phyloP scores from a whole-genome alignment of 2,888 invertebrate genomes.

The Morinoia aosen region DNA sequence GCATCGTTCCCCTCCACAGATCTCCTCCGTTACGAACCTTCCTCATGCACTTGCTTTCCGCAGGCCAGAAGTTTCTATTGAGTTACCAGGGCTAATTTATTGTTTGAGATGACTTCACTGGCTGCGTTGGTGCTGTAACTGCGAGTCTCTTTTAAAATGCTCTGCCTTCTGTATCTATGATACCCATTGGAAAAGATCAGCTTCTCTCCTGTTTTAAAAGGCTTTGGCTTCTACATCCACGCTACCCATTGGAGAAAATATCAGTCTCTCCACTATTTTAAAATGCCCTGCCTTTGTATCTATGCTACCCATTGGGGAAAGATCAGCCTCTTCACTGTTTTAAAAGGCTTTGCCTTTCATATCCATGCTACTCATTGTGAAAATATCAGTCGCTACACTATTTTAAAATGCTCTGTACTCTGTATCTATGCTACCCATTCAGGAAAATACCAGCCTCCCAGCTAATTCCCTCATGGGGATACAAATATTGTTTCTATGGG shows the following conservation, averaged over 20 bases:
- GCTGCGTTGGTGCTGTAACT: background rate
- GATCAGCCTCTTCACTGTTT: background rate
- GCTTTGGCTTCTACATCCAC: no score
- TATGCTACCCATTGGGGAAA: background rate
- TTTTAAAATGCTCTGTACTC: no score
- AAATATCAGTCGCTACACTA: background rate
- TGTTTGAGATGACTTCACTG: background rate
- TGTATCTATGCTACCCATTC: background rate
- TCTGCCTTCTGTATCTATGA: background rate
- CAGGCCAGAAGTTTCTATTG: background rate
- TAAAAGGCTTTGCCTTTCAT: background rate
- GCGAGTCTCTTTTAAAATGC: background rate
- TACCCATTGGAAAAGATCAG: background rate
- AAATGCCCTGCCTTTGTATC: no score
- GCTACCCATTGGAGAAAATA: no score
- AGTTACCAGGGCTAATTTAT: background rate
- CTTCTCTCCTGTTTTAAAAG: no score
- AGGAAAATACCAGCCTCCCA: no score
- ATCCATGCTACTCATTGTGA: background rate
- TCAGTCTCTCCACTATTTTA: background rate
- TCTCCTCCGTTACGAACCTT: background rate
- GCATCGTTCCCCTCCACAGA: background rate
- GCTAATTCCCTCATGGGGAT: background rate
- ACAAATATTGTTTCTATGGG: no score
- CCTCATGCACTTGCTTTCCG: background rate